phyloP scores from a whole-genome alignment of 2,888 invertebrate species.

The Aplocera efformata region DNA sequence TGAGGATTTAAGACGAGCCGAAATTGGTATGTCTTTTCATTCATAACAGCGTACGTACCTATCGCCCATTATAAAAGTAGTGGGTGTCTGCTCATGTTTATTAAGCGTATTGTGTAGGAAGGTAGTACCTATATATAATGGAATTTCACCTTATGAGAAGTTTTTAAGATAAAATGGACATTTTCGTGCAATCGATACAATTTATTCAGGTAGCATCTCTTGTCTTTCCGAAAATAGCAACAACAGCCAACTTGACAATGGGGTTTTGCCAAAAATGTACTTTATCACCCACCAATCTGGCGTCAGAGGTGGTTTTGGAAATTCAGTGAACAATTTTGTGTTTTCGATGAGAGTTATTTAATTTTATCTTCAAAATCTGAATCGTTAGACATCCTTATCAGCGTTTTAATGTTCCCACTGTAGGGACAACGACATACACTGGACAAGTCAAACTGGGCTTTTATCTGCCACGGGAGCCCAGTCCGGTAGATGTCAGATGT shows the following conservation, averaged over 20 bases:
- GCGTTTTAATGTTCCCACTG: too few species aligned
- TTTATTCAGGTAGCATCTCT: conserved; percentile 27
- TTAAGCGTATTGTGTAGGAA: too few species aligned
- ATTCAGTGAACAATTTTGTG: conserved; percentile 11
- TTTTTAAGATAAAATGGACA: conserved; percentile 8
- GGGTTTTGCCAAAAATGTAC: conserved; percentile 42
- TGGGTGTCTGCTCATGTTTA: conserved; percentile 28
- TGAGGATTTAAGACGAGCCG: conserved; percentile 33
- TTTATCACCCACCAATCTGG: conserved; percentile 41
- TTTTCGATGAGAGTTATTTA: conserved; percentile 10
- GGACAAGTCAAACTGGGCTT: too few species aligned
- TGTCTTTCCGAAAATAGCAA: conserved; percentile 34
- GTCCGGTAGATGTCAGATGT: too few species aligned
- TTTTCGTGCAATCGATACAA: conserved; percentile 16
- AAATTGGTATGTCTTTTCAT: conserved; percentile 20
- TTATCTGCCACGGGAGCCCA: too few species aligned
- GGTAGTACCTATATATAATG: too few species aligned
- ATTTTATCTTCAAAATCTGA: conserved; percentile 8
- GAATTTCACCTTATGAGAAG: conserved; percentile 6
- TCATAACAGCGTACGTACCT: conserved; percentile 11
- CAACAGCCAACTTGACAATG: conserved; percentile 39
- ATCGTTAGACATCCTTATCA: conserved; percentile 11
- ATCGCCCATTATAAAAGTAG: conserved; percentile 2
- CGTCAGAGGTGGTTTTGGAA: conserved; percentile 40
- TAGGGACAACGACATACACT: too few species aligned